A percentile compares a stretch with the other conserved stretches of the same genome.
phyloP scores from a whole-genome alignment of 2,113 vertebrate genomes.

The Muntiacus reevesi region DNA sequence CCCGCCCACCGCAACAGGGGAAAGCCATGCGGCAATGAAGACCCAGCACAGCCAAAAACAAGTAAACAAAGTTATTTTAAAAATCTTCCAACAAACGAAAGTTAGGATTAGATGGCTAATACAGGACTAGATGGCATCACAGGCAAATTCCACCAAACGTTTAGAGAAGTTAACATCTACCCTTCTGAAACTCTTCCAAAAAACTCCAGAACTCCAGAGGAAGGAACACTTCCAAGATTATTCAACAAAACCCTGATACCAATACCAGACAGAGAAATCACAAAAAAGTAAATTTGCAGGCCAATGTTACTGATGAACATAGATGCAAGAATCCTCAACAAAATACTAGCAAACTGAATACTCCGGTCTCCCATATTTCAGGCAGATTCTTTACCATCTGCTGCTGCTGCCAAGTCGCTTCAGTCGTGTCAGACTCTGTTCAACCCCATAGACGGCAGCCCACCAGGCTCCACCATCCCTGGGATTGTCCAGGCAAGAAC shows the following conservation, averaged over 20 bases:
- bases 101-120: neutral
- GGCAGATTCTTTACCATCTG: neutral
- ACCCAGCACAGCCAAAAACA: neutral
- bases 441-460: fast-evolving
- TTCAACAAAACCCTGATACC: neutral
- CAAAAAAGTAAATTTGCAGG: neutral
- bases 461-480: neutral
- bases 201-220: neutral
- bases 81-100: neutral
- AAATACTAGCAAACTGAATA: neutral
- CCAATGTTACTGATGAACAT: neutral
- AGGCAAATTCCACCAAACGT: neutral
- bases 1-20: neutral
- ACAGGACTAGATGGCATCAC: neutral
- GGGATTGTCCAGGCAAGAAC: neutral
- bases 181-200: neutral
- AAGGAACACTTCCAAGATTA: neutral
- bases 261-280: neutral
- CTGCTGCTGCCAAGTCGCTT: neutral
- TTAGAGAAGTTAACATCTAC: neutral
- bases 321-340: neutral
- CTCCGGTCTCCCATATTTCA: neutral
- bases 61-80: neutral
- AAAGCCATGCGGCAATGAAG: neutral
- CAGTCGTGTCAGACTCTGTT: neutral